Conservation (phyloP, 2,888 invertebrate species). For the Aphrophora alni region DNA sequence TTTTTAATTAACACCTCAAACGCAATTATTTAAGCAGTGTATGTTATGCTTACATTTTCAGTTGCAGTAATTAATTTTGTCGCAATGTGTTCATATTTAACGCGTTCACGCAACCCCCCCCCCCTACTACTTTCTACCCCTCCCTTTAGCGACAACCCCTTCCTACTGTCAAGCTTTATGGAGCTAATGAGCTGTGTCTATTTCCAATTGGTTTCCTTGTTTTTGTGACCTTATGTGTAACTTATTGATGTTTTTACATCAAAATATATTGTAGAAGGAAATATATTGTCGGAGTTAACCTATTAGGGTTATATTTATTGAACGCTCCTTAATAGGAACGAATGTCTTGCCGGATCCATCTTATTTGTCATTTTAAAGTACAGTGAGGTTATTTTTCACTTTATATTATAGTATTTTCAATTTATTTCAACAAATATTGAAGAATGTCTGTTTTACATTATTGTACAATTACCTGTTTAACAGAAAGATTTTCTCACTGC, state of each 20-base stretch:
- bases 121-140: background rate
- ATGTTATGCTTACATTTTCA: background rate
- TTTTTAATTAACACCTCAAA: slow-evolving; percentile 35
- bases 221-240: background rate
- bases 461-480: too few species aligned
- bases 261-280: too few species aligned
- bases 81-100: slow-evolving; percentile 1
- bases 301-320: too few species aligned
- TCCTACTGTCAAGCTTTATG: background rate
- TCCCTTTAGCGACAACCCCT: background rate
- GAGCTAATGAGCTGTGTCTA: background rate
- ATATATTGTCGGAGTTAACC: too few species aligned
- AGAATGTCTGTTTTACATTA: too few species aligned
- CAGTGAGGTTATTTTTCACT: too few species aligned
- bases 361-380: too few species aligned
- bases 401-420: too few species aligned
- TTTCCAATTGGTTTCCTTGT: background rate
- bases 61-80: background rate
- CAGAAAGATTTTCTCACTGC: too few species aligned
- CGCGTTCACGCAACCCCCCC: background rate
- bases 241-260: background rate
- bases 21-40: slow-evolving; percentile 31
- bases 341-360: too few species aligned
- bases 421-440: too few species aligned
- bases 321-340: too few species aligned